Evolutionary conservation across 2,888 invertebrate species (phyloP).

Genomic region (Phorcus lineatus): DNA sequence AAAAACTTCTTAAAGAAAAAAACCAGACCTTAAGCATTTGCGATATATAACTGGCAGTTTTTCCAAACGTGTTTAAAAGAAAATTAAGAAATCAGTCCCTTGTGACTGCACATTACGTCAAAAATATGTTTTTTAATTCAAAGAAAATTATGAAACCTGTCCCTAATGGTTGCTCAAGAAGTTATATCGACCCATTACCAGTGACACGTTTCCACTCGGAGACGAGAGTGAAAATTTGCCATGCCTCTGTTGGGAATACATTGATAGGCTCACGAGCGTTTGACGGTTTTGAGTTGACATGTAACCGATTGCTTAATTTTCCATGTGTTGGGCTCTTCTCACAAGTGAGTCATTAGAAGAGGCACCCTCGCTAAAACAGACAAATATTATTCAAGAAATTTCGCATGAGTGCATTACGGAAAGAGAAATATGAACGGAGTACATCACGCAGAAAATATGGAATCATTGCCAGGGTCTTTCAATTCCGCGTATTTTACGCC

Average conservation of each 20-base stretch:
- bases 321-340: slow-evolving; percentile 15
- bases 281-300: neutral
- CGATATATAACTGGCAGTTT: no score
- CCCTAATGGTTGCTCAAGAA: neutral
- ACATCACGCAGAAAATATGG: slow-evolving; percentile 10
- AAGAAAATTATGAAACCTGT: neutral
- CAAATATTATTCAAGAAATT: slow-evolving; percentile 23
- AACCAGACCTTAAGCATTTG: no score
- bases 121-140: slow-evolving; percentile 10
- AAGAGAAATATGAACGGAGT: slow-evolving; percentile 9
- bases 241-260: slow-evolving; percentile 4
- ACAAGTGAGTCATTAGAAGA: slow-evolving; percentile 5
- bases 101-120: neutral
- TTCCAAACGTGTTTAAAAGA: no score
- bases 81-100: neutral
- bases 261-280: neutral
- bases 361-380: neutral
- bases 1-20: no score
- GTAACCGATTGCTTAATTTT: slow-evolving; percentile 24
- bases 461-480: neutral
- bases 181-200: neutral
- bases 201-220: neutral
- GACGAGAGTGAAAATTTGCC: slow-evolving; percentile 18
- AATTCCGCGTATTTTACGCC: slow-evolving; percentile 18
- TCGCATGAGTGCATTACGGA: neutral